These are phyloP conservation scores for Eulemur rufifrons DNA, from an alignment of 2,113 vertebrate genomes.

Conservation along the genomic window DNA sequence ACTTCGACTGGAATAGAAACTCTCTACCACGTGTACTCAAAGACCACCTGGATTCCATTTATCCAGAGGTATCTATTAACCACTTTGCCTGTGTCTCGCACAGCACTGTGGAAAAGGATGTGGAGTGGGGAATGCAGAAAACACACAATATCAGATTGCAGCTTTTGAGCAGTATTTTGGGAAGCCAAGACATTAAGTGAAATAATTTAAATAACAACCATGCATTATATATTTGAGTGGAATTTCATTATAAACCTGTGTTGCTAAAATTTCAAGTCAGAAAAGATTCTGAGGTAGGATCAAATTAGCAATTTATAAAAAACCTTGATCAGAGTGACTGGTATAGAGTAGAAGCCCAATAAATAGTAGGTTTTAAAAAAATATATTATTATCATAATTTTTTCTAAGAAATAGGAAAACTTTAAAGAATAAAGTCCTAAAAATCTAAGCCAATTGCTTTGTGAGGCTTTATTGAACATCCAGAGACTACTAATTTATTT, in stretches of 20 bases:
- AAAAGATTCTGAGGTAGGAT: background rate
- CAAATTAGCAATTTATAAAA: background rate
- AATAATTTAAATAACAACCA: background rate
- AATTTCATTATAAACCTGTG: background rate
- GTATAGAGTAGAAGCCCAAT: background rate
- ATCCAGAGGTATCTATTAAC: background rate
- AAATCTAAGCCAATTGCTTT: background rate
- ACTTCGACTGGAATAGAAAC: background rate
- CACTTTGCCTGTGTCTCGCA: background rate
- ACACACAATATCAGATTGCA: fast-evolving
- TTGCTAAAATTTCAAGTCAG: background rate
- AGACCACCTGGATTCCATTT: background rate
- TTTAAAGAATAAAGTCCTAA: background rate
- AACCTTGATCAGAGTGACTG: background rate
- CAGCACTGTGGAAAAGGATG: fast-evolving
- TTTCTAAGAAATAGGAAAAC: background rate
- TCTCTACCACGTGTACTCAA: background rate
- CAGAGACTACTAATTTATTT: background rate
- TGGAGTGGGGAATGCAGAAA: too few species aligned
- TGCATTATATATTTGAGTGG: too few species aligned
- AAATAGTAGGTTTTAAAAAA: background rate
- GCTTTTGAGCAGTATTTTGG: background rate
- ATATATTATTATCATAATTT: background rate
- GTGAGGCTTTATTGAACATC: background rate
- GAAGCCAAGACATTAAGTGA: background rate